These are phyloP conservation scores for Netelia virgata DNA, from an alignment of 2,888 invertebrate species.

Conservation along the genomic window DNA sequence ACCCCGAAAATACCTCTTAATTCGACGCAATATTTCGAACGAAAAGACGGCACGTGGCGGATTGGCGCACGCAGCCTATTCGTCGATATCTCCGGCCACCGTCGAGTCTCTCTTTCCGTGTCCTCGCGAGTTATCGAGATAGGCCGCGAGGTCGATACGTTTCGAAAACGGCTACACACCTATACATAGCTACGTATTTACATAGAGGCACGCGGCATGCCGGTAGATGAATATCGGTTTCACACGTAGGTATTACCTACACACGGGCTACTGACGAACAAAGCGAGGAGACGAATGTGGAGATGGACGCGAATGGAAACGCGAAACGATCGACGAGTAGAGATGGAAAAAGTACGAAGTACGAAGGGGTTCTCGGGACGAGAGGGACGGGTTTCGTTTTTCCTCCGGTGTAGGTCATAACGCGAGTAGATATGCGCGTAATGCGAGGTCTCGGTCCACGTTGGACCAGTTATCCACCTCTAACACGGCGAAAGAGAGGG, in stretches of 20 bases:
- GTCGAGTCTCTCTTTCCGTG: not conserved
- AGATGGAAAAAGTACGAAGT: not conserved
- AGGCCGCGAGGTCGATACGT: slow-evolving; percentile 52
- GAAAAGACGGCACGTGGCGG: not conserved
- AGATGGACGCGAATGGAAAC: slow-evolving; percentile 42
- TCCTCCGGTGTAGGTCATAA: slow-evolving; percentile 51
- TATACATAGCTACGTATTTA: slow-evolving; percentile 24
- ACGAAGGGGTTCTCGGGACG: slow-evolving; percentile 7
- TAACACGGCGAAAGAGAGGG: not conserved
- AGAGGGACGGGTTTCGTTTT: slow-evolving; percentile 9
- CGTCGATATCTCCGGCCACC: slow-evolving; percentile 21
- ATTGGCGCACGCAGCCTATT: slow-evolving; percentile 39
- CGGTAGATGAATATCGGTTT: slow-evolving; percentile 42
- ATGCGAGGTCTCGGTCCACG: slow-evolving; percentile 49
- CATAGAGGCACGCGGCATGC: not conserved
- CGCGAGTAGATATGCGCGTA: slow-evolving; percentile 32
- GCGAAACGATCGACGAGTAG: slow-evolving; percentile 48
- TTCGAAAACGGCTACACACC: slow-evolving; percentile 33
- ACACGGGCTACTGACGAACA: not conserved
- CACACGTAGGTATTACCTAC: slow-evolving; percentile 2
- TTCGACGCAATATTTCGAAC: not conserved
- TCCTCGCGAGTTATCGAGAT: slow-evolving; percentile 46
- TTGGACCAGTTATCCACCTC: slow-evolving; percentile 48
- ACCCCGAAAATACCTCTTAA: no score
- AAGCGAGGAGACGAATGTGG: slow-evolving; percentile 21